A percentile compares a stretch with the other conserved stretches of the same genome.
Conservation (phyloP, 2,888 invertebrate genomes). For the Esperia sulphurella region DNA sequence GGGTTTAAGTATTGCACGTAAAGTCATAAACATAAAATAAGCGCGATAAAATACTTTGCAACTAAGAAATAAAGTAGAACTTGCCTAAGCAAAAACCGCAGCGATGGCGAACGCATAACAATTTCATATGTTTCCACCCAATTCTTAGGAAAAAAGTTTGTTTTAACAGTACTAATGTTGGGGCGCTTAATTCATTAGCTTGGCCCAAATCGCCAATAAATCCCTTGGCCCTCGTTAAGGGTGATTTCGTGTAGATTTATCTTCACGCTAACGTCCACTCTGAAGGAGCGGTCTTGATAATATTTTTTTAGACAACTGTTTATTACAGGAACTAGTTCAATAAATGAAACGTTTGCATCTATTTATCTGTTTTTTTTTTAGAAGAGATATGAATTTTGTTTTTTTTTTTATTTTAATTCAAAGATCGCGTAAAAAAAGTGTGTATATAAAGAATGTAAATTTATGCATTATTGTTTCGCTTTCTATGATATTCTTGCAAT, state of each 20-base stretch:
- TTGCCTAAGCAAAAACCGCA: not conserved
- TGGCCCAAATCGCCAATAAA: slow-evolving; percentile 51
- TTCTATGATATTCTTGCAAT: too few species aligned
- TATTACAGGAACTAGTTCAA: not conserved
- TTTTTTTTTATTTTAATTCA: too few species aligned
- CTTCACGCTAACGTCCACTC: slow-evolving; percentile 32
- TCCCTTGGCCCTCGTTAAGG: slow-evolving; percentile 43
- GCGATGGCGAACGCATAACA: slow-evolving; percentile 2
- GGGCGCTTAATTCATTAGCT: slow-evolving; percentile 58
- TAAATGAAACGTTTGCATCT: not conserved
- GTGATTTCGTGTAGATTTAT: slow-evolving; percentile 48
- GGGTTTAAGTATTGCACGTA: too few species aligned
- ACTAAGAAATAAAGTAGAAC: too few species aligned
- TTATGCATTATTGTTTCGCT: too few species aligned
- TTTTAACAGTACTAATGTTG: slow-evolving; percentile 48
- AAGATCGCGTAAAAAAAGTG: too few species aligned
- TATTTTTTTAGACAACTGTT: slow-evolving; percentile 14
- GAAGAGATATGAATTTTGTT: too few species aligned
- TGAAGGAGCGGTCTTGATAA: slow-evolving; percentile 16
- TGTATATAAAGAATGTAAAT: too few species aligned
- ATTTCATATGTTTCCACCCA: slow-evolving; percentile 17
- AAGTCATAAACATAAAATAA: too few species aligned
- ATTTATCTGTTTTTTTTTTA: not conserved
- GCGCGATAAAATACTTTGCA: too few species aligned
- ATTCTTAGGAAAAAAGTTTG: slow-evolving; percentile 32